Evolutionary conservation across 1,140 invertebrate species (phyloP).

Genomic region (Venustaconcha ellipsiformis): DNA sequence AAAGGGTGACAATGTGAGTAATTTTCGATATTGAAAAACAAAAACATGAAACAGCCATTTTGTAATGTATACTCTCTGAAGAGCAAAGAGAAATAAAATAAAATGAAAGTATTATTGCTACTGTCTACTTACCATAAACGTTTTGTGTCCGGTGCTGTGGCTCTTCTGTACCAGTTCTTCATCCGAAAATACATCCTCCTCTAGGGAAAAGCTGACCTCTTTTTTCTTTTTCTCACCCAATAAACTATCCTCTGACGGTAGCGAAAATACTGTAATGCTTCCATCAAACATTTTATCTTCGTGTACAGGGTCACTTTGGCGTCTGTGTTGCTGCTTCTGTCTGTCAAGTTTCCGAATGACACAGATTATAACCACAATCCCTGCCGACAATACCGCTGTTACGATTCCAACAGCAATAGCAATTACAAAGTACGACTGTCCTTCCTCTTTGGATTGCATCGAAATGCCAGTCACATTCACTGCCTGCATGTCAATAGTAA

Average conservation of each 20-base stretch:
- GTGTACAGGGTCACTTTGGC: constrained; percentile 17
- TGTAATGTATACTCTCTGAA: too few relatives aligned
- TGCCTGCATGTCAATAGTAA: constrained; percentile 12
- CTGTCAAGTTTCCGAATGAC: constrained; percentile 26
- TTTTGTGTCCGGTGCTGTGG: too few relatives aligned
- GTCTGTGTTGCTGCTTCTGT: constrained; percentile 18
- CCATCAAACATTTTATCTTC: constrained; percentile 28
- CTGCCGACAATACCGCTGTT: constrained; percentile 27
- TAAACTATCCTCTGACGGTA: constrained; percentile 32
- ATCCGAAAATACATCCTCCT: constrained; percentile 34
- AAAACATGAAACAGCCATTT: too few relatives aligned
- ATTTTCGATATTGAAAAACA: too few relatives aligned
- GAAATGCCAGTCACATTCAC: constrained; percentile 3
- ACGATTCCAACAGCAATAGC: constrained; percentile 27
- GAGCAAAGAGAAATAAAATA: too few relatives aligned
- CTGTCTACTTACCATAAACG: constrained; percentile 24
- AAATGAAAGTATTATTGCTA: too few relatives aligned
- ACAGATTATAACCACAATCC: constrained; percentile 25
- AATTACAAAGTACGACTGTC: constrained; percentile 27
- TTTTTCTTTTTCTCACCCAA: constrained; percentile 28
- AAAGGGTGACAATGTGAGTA: too few relatives aligned
- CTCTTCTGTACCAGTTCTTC: constrained; percentile 27
- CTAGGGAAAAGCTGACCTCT: constrained; percentile 30
- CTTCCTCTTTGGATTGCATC: constrained; percentile 9
- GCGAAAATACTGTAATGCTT: constrained; percentile 32